These are phyloP conservation scores for Nothoprocta pentlandii DNA, from an alignment of 2,113 vertebrate species.

Conservation along the genomic window DNA sequence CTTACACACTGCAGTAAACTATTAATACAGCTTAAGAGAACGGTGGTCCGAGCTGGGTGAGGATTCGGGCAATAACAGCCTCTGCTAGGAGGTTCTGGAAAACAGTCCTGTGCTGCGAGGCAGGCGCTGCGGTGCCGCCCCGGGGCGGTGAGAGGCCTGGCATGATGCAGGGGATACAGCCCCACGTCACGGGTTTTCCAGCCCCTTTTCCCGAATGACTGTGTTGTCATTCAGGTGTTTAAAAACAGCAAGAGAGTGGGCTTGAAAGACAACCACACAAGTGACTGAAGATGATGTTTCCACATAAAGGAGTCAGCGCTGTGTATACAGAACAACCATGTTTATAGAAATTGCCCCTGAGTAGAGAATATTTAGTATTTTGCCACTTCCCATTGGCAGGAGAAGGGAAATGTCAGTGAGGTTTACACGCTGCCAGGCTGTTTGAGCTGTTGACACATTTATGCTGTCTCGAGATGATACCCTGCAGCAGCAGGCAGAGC, in stretches of 20 bases:
- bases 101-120: background rate
- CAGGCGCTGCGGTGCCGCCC: background rate
- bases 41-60: background rate
- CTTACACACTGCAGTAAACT: background rate
- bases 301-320: background rate
- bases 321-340: background rate
- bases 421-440: accelerated
- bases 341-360: background rate
- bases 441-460: background rate
- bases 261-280: background rate
- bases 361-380: background rate
- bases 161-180: background rate
- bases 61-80: background rate
- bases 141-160: background rate
- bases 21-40: background rate
- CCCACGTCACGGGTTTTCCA: background rate
- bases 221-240: too few relatives aligned
- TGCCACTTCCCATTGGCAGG: background rate
- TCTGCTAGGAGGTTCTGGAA: background rate
- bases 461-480: background rate
- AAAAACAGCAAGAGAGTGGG: background rate
- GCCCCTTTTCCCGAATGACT: background rate
- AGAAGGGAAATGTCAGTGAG: background rate
- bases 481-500: background rate
- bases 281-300: background rate